These are phyloP conservation scores for Chromobotia macracanthus DNA, from an alignment of 2,797 vertebrate species.

Conservation along the genomic window DNA sequence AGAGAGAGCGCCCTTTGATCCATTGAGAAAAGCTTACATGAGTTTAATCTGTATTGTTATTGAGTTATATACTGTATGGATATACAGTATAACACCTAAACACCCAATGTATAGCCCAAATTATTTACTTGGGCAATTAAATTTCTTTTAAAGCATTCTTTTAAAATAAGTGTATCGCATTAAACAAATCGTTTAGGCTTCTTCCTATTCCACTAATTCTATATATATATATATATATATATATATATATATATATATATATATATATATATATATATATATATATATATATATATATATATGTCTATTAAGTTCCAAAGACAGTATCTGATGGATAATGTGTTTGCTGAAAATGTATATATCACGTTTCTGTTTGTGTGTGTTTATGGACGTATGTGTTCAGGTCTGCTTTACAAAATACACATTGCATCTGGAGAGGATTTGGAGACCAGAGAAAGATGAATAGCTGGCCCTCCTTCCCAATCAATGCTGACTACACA, in stretches of 20 bases:
- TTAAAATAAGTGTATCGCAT: too few relatives aligned
- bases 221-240: background rate
- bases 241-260: background rate
- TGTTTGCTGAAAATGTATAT: background rate
- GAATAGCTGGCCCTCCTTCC: constrained; percentile 48
- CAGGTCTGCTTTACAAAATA: constrained; percentile 28
- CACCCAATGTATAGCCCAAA: too few relatives aligned
- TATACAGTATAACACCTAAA: too few relatives aligned
- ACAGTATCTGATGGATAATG: background rate
- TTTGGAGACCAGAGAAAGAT: constrained; percentile 47
- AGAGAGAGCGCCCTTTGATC: background rate
- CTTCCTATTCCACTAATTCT: too few relatives aligned
- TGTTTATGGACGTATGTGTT: constrained; percentile 3
- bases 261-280: background rate
- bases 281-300: background rate
- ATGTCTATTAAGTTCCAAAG: background rate
- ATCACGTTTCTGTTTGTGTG: constrained; percentile 2
- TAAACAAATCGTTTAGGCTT: too few relatives aligned
- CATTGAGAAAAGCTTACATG: constrained; percentile 11
- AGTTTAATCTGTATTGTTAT: constrained; percentile 10
- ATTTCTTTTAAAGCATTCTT: too few relatives aligned
- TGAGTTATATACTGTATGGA: background rate
- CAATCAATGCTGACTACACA: constrained; percentile 29
- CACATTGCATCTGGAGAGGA: constrained; percentile 56
- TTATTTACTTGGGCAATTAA: too few relatives aligned